A percentile compares a stretch with the other conserved stretches of the same genome.
These are phyloP conservation scores for Adrianichthys oophorus DNA, from an alignment of 2,797 vertebrate genomes.

Conservation along the genomic window DNA sequence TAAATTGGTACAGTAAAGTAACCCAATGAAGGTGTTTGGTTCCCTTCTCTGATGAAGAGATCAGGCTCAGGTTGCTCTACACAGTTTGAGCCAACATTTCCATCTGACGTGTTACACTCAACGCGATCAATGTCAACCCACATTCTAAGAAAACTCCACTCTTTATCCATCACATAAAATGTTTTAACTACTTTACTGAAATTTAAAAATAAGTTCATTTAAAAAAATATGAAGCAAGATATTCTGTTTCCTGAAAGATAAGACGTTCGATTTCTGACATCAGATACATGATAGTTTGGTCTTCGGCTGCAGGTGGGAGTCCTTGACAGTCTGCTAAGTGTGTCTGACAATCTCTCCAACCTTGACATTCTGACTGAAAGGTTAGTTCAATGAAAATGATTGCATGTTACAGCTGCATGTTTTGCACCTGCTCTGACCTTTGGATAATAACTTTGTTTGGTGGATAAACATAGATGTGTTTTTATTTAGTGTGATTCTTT, in stretches of 20 bases:
- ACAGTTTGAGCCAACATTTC: conserved; percentile 67
- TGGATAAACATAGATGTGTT: too few relatives aligned
- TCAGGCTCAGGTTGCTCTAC: conserved; percentile 67
- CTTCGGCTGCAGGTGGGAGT: conserved; percentile 85
- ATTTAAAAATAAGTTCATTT: too few relatives aligned
- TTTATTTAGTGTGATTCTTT: too few relatives aligned
- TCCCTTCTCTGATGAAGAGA: conserved; percentile 66
- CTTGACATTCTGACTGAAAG: conserved; percentile 90
- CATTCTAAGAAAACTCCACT: not conserved
- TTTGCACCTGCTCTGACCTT: not conserved
- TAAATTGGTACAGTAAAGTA: conserved; percentile 44
- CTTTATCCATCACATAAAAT: not conserved
- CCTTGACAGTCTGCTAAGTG: conserved; percentile 88
- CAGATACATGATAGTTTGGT: not conserved
- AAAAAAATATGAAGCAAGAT: too few relatives aligned
- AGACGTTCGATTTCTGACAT: conserved; percentile 1
- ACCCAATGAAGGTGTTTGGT: conserved; percentile 67
- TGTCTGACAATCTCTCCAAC: conserved; percentile 90
- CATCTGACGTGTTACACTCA: conserved; percentile 61
- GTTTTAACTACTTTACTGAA: too few relatives aligned
- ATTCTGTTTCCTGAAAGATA: not conserved
- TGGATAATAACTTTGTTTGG: conserved; percentile 19
- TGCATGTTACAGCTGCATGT: not conserved
- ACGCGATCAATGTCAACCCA: conserved; percentile 24
- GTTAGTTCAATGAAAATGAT: conserved; percentile 69